Percentiles rank a stretch among this genome's conserved stretches.
Conservation (phyloP, 23 tunicate species). For the Ciona savignyi region DNA sequence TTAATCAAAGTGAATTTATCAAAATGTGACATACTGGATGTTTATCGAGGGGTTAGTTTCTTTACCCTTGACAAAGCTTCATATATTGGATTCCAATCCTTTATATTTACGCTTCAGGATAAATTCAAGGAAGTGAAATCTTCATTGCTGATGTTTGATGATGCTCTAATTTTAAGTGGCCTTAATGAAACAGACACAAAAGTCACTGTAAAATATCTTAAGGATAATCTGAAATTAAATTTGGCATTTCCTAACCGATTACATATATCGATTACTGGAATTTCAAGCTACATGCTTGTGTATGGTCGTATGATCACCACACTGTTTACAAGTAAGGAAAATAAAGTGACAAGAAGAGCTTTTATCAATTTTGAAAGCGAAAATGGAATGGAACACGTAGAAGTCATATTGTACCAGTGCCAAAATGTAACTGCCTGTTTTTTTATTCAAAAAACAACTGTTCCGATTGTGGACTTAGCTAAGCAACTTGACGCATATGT, state of each 20-base stretch:
- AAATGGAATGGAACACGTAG: slow-evolving; percentile 17
- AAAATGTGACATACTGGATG: slow-evolving; percentile 7
- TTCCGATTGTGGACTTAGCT: slow-evolving; percentile 7
- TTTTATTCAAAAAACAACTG: slow-evolving; percentile 5
- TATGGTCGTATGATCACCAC: slow-evolving; percentile 12
- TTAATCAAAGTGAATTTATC: slow-evolving; percentile 1
- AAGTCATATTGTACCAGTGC: slow-evolving; percentile 32
- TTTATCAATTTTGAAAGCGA: background rate
- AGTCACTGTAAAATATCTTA: slow-evolving; percentile 9
- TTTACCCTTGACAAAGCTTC: slow-evolving; percentile 8
- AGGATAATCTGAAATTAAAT: slow-evolving; percentile 16
- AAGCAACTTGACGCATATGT: slow-evolving; percentile 21
- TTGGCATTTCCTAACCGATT: slow-evolving; percentile 19
- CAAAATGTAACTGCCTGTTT: slow-evolving; percentile 21
- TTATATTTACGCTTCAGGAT: slow-evolving; percentile 13
- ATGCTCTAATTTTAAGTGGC: slow-evolving; percentile 17
- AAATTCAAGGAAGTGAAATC: slow-evolving; percentile 15
- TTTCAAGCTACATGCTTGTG: background rate
- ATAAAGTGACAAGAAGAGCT: background rate
- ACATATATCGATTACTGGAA: background rate
- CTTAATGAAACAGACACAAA: slow-evolving; percentile 19
- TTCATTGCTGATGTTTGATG: slow-evolving; percentile 9
- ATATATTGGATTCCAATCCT: slow-evolving; percentile 29
- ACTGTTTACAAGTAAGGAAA: background rate
- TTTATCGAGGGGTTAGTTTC: slow-evolving; percentile 23